Percentiles rank a stretch among this genome's conserved stretches.
phyloP scores from a whole-genome alignment of 2,797 vertebrate genomes.

The Pachyuromys duprasi region DNA sequence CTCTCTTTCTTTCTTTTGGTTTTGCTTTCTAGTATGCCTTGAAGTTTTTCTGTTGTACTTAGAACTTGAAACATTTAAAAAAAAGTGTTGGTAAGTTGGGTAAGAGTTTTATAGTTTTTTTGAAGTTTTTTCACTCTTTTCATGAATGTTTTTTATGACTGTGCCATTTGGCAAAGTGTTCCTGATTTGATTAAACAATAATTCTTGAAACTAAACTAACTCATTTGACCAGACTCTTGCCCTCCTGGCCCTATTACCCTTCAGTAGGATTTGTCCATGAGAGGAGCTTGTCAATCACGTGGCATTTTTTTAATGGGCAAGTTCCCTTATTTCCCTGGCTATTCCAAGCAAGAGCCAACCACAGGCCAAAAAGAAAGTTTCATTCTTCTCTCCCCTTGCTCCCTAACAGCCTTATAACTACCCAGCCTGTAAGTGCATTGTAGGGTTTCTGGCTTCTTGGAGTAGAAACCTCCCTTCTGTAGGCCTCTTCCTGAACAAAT shows the following conservation, averaged over 20 bases:
- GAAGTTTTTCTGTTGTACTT: background rate
- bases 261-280: background rate
- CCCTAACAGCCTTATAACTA: background rate
- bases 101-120: background rate
- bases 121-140: background rate
- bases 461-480: background rate
- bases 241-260: background rate
- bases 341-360: background rate
- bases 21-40: background rate
- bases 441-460: background rate
- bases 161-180: background rate
- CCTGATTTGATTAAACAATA: background rate
- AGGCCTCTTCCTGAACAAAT: background rate
- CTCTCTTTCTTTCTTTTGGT: background rate
- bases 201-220: background rate
- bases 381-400: background rate
- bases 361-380: background rate
- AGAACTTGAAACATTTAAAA: background rate
- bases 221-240: background rate
- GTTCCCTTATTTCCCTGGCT: background rate
- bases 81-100: background rate
- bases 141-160: background rate
- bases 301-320: background rate
- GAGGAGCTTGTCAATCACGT: background rate
- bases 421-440: background rate